Base-by-base conservation (phyloP, 2,797 vertebrate species). In the Acanthopagrus latus region DNA sequence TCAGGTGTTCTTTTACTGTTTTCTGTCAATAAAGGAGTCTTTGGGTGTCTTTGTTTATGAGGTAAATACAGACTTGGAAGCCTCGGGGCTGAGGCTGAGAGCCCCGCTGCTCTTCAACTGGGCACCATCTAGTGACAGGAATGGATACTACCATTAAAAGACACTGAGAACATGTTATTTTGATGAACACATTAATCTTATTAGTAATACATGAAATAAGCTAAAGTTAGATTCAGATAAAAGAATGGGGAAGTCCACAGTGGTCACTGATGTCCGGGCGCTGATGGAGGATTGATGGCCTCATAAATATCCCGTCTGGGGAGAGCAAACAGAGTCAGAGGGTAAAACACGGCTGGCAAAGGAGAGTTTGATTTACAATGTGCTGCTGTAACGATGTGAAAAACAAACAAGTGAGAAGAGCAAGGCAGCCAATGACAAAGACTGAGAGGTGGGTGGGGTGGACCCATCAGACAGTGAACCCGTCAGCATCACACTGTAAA, bases 381-480 rank as follows among this genome's bases (percentile, higher is more conserved):
- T 16, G 20, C 68, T 0, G 62, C 68, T 77, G 63, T 82, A 79
- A 92, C 83, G 23, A 81, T 94, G 93, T 91, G 92, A 94, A 92
- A 89, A 78, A 59, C 85, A 92, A 93, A 94, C 85, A 91, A 41
- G 57, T 0, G 68, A 81, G 52, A 43, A 9, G 12, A 41, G 23
- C 33, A 23, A n/a, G 48, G 43, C 47, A 64, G 68, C 68, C 60
- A 74, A n/a, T 74, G 73, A 83, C 67, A 79, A 76, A 86, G 67
- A 18, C 66, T 3, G 67, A 69, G 74, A 64, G 73, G 54, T 16
- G 21, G 27, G 47, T 57, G 58, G 64, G 74, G 72, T 17, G 68
- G 63, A 43, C 23, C 21, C 58, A 13, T 46, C 51, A 69, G 81
- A 71, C 18, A 14, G 58, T 71, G 64, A 21, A 10, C 38, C 8